These are phyloP conservation scores for Monomorium pharaonis DNA, from an alignment of 1,140 invertebrate species.

Conservation along the genomic window DNA sequence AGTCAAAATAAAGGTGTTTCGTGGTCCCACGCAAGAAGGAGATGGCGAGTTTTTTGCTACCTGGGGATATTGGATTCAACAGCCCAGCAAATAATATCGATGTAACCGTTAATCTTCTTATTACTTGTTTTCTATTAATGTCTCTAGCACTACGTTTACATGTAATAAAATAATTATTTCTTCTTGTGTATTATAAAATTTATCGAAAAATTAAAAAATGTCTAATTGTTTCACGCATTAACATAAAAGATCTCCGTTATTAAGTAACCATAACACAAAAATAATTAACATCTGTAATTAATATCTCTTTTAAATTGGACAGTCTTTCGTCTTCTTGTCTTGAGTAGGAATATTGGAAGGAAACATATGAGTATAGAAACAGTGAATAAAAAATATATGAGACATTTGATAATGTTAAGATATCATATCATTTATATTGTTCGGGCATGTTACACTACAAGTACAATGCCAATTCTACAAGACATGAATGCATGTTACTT, in stretches of 20 bases:
- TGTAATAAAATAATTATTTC: background rate
- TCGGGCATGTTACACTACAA: background rate
- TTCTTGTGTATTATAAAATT: background rate
- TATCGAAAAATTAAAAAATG: background rate
- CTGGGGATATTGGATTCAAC: conserved; percentile 91
- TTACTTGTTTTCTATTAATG: background rate
- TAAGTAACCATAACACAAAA: background rate
- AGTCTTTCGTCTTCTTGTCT: background rate
- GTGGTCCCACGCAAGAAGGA: conserved; percentile 87
- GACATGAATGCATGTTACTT: conserved; percentile 36
- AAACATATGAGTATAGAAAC: background rate
- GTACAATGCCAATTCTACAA: background rate
- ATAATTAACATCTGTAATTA: background rate
- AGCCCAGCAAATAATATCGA: conserved; percentile 81
- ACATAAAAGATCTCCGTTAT: background rate
- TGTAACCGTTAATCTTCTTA: background rate
- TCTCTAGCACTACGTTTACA: background rate
- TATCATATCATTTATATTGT: conserved; percentile 1
- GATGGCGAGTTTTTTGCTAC: conserved; percentile 87
- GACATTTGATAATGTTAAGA: background rate
- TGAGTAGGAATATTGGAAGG: background rate
- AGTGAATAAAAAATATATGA: background rate
- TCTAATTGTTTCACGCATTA: background rate
- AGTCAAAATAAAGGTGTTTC: conserved; percentile 90
- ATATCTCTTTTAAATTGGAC: background rate